Percentiles rank a stretch among this genome's conserved stretches.
These are phyloP conservation scores for Nymphalis io DNA, from an alignment of 1,140 invertebrate genomes.

Conservation along the genomic window DNA sequence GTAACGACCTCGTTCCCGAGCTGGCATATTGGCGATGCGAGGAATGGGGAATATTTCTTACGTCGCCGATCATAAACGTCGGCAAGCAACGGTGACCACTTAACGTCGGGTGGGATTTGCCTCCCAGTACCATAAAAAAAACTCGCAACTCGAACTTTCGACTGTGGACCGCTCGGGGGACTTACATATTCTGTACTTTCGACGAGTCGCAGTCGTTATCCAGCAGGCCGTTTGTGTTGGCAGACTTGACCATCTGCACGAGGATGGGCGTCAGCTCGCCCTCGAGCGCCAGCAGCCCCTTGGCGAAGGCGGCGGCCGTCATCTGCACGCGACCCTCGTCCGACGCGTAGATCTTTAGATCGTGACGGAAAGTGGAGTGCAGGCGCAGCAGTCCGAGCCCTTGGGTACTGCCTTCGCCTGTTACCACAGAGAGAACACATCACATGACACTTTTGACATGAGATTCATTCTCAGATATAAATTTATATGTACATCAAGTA, in stretches of 20 bases:
- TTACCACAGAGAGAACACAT: neutral
- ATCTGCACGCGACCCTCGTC: constrained; percentile 99
- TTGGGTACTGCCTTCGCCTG: constrained; percentile 94
- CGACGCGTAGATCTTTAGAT: constrained; percentile 99
- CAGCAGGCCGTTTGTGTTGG: constrained; percentile 98
- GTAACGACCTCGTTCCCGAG: no score
- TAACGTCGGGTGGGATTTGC: no score
- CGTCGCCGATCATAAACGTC: no score
- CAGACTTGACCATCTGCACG: constrained; percentile 99
- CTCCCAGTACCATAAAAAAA: no score
- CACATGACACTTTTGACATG: neutral
- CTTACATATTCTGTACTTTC: constrained; percentile 97
- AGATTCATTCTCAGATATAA: neutral
- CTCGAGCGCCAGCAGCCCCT: constrained; percentile 97
- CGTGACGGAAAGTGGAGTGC: constrained; percentile 99
- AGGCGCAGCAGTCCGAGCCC: constrained; percentile 95
- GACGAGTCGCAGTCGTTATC: constrained; percentile 99
- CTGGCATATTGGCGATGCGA: no score
- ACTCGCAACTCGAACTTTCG: no score
- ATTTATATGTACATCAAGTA: no score
- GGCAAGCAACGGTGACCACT: no score
- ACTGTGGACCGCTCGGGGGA: constrained; percentile 40
- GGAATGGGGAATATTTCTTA: no score
- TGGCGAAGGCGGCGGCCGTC: constrained; percentile 99
- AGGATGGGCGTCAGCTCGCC: constrained; percentile 99